Percentiles rank a stretch among this genome's conserved stretches.
Conservation (phyloP, 1,140 invertebrate species). For the Zaprionus taronus region DNA sequence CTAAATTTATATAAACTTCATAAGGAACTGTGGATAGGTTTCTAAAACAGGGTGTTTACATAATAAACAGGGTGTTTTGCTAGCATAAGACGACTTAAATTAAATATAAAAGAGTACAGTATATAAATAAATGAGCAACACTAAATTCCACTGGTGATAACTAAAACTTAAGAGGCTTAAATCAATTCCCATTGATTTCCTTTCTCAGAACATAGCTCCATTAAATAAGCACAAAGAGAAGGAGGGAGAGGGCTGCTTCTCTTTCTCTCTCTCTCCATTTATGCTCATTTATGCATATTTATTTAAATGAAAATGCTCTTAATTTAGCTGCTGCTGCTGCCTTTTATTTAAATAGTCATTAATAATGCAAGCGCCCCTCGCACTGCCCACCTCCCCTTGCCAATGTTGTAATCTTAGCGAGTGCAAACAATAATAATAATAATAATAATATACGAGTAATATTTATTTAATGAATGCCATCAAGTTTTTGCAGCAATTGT, state of each 20-base stretch:
- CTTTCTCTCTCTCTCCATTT: background rate
- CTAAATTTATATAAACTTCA: no score
- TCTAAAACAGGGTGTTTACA: no score
- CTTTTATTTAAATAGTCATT: slow-evolving; percentile 76
- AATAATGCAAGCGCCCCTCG: slow-evolving; percentile 70
- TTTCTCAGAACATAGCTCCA: background rate
- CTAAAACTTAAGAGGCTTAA: no score
- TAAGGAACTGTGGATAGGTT: no score
- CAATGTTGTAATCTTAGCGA: slow-evolving; percentile 60
- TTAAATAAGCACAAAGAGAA: background rate
- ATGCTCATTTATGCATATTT: slow-evolving; percentile 67
- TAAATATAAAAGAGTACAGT: no score
- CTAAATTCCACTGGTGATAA: no score
- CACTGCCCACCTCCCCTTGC: background rate
- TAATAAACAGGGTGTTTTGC: no score
- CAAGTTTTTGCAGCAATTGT: slow-evolving; percentile 54
- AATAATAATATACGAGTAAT: slow-evolving; percentile 62
- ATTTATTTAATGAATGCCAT: slow-evolving; percentile 78
- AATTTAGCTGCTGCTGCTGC: slow-evolving; percentile 68
- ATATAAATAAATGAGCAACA: no score
- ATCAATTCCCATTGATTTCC: background rate
- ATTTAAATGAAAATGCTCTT: slow-evolving; percentile 80
- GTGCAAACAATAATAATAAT: slow-evolving; percentile 62
- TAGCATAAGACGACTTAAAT: no score
- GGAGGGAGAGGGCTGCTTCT: background rate